Percentiles rank a stretch among this genome's conserved stretches.
phyloP scores from a whole-genome alignment of 2,797 vertebrate genomes.

The Fistularia commersonii region DNA sequence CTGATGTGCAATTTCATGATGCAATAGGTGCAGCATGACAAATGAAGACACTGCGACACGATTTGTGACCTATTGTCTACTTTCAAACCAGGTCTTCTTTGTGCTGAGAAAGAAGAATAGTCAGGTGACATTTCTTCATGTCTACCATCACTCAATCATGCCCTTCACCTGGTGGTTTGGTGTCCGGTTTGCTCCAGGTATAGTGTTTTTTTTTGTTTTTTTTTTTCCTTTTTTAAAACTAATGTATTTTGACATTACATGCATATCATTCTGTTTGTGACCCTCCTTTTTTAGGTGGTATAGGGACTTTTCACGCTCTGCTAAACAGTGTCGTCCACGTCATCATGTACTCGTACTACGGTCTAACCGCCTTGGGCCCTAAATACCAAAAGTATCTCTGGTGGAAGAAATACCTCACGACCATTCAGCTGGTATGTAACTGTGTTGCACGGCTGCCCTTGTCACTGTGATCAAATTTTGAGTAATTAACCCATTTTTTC shows the following conservation, averaged over 20 bases:
- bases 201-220: background rate
- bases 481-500: background rate
- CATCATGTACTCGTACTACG: slow-evolving; percentile 95
- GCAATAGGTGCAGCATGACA: too few relatives aligned
- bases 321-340: slow-evolving; percentile 91
- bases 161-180: slow-evolving; percentile 99
- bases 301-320: slow-evolving; percentile 92
- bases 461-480: too few relatives aligned
- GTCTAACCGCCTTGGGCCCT: slow-evolving; percentile 89
- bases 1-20: too few relatives aligned
- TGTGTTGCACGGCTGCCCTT: too few relatives aligned
- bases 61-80: background rate
- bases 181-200: slow-evolving; percentile 94
- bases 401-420: slow-evolving; percentile 98
- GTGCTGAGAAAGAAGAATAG: slow-evolving; percentile 93
- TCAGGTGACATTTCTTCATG: slow-evolving; percentile 96
- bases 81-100: slow-evolving; percentile 90
- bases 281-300: slow-evolving; percentile 76
- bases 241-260: background rate
- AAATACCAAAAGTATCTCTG: slow-evolving; percentile 89
- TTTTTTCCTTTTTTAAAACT: background rate
- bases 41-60: too few relatives aligned
- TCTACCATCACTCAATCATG: slow-evolving; percentile 98
- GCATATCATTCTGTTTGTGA: too few relatives aligned
- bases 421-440: slow-evolving; percentile 88